Percentiles rank a stretch among this genome's conserved stretches.
Evolutionary conservation across 2,797 vertebrate species (phyloP).

Genomic region (Xenopus petersii): DNA sequence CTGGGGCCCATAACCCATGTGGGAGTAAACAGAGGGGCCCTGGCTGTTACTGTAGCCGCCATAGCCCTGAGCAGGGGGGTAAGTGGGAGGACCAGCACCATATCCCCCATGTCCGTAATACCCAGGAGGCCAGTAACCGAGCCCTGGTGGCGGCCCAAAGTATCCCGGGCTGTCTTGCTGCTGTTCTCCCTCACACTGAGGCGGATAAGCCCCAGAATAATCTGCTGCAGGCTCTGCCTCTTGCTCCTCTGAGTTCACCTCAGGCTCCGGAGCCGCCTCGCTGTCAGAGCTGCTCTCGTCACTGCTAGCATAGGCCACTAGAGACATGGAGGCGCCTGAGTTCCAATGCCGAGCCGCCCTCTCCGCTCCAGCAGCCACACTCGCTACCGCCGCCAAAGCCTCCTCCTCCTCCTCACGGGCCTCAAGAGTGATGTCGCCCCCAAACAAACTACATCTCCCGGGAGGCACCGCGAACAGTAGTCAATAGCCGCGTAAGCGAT

Average conservation of each 20-base stretch:
- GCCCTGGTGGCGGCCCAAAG: constrained; percentile 25
- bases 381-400: constrained; percentile 1
- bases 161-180: constrained; percentile 13
- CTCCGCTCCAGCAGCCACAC: neutral
- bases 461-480: neutral
- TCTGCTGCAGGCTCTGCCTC: constrained; percentile 53
- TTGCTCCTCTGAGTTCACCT: constrained; percentile 55
- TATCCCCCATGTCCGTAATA: constrained; percentile 12
- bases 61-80: constrained; percentile 10
- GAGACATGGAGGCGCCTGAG: constrained; percentile 73
- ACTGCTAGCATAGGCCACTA: constrained; percentile 94
- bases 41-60: constrained; percentile 1
- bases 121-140: constrained; percentile 2
- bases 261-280: constrained; percentile 55
- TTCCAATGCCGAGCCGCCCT: neutral
- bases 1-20: constrained; percentile 50
- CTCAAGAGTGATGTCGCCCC: constrained; percentile 29
- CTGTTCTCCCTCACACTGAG: constrained; percentile 21
- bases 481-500: no score
- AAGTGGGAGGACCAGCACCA: neutral
- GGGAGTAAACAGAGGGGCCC: constrained; percentile 38
- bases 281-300: constrained; percentile 87
- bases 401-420: constrained; percentile 34
- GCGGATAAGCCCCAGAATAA: constrained; percentile 40
- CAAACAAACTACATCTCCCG: constrained; percentile 59